Percentiles rank a stretch among this genome's conserved stretches.
Evolutionary conservation across 2,113 vertebrate species (phyloP).

Genomic region (Helogale parvula): DNA sequence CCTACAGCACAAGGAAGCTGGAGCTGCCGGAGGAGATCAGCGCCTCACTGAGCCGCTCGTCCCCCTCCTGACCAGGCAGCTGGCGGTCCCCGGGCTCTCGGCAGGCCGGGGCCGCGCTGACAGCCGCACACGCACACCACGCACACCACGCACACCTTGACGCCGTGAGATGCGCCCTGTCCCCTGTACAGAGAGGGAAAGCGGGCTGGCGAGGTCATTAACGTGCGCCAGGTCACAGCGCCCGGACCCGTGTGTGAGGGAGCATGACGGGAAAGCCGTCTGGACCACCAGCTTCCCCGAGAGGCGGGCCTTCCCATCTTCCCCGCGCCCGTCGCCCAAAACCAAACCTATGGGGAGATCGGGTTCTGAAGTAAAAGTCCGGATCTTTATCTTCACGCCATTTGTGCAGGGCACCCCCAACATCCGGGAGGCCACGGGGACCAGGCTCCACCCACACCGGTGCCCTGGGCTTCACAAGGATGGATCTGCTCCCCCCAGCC

Average conservation of each 20-base stretch:
- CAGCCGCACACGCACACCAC: too few species aligned
- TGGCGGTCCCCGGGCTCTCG: accelerated
- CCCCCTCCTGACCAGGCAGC: neutral
- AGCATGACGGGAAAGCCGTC: neutral
- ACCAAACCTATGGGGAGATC: neutral
- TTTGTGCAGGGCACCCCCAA: neutral
- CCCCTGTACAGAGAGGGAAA: neutral
- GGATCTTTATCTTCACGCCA: accelerated
- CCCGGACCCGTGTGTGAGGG: accelerated
- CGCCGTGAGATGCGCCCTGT: accelerated
- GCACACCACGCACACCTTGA: accelerated
- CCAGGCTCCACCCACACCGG: too few species aligned
- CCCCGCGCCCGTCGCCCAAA: neutral
- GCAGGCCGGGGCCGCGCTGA: accelerated
- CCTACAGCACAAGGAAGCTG: neutral
- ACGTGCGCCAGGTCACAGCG: neutral
- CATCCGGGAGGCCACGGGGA: neutral
- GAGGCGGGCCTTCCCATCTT: neutral
- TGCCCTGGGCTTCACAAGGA: neutral
- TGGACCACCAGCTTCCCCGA: neutral
- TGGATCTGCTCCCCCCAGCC: neutral
- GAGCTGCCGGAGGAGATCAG: too few species aligned
- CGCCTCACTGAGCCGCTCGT: too few species aligned
- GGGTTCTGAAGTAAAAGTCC: neutral
- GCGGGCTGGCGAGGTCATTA: neutral